phyloP scores from a whole-genome alignment of 2,797 vertebrate genomes.

The Cynopterus sphinx region DNA sequence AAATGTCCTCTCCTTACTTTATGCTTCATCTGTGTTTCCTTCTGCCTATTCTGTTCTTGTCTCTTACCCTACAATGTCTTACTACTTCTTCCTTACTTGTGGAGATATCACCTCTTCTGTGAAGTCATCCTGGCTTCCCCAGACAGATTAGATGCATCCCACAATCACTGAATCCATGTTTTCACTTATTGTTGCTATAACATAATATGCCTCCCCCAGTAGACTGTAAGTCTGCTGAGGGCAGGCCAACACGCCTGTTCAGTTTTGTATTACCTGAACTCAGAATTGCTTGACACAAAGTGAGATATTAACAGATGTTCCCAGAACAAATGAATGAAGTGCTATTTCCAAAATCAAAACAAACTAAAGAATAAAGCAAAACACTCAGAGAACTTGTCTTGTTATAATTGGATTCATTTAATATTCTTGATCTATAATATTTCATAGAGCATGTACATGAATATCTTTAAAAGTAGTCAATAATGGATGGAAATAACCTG shows the following conservation, averaged over 20 bases:
- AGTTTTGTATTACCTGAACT: background rate
- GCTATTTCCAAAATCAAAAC: slow-evolving; percentile 27
- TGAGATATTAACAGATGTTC: background rate
- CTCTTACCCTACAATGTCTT: background rate
- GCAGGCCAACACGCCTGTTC: background rate
- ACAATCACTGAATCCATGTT: background rate
- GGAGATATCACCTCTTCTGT: background rate
- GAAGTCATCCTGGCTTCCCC: background rate
- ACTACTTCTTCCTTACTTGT: background rate
- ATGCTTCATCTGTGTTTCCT: background rate
- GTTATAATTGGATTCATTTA: background rate
- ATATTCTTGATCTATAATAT: background rate
- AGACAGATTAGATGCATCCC: background rate
- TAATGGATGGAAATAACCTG: background rate
- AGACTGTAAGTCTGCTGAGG: background rate
- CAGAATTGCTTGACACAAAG: slow-evolving; percentile 12
- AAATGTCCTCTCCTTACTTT: background rate
- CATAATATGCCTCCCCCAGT: background rate
- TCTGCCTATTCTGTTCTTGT: background rate
- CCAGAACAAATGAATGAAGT: background rate
- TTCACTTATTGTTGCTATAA: background rate
- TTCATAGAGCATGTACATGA: background rate
- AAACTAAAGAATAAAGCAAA: background rate
- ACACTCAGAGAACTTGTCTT: background rate
- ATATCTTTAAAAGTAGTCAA: background rate